These are phyloP conservation scores for Molanna angustata DNA, from an alignment of 2,888 invertebrate species.

Conservation along the genomic window DNA sequence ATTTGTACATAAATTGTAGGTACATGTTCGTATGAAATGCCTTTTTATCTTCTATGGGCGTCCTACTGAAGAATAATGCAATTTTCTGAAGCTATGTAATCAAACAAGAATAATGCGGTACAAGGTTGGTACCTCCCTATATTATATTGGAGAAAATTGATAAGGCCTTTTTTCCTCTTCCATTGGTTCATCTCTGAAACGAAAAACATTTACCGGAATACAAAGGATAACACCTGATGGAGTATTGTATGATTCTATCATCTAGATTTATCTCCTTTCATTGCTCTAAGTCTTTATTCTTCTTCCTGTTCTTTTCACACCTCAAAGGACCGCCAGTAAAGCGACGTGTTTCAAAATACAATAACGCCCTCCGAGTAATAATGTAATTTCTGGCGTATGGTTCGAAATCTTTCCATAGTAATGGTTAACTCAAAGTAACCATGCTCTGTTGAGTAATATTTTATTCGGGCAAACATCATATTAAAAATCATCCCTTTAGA, in stretches of 20 bases:
- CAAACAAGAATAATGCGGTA: constrained; percentile 29
- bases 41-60: no score
- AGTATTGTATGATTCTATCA: constrained; percentile 9
- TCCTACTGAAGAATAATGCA: constrained; percentile 12
- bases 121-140: no score
- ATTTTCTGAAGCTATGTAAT: constrained; percentile 23
- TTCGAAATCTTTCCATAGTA: no score
- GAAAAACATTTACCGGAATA: constrained; percentile 28
- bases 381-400: no score
- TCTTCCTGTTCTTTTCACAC: constrained; percentile 13
- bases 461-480: no score
- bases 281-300: constrained; percentile 15
- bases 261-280: constrained; percentile 23
- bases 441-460: no score
- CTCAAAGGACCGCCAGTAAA: constrained; percentile 6
- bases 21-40: no score
- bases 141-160: constrained; percentile 30
- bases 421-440: no score
- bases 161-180: constrained; percentile 19
- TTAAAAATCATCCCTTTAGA: no score
- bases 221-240: constrained; percentile 28
- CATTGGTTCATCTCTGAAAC: constrained; percentile 13
- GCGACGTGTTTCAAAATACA: no score
- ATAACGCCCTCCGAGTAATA: no score
- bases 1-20: no score